Evolutionary conservation across 2,797 vertebrate species (phyloP), one percentile per base, ranked within the genome.

Genomic region (Urophycis tenuis): DNA sequence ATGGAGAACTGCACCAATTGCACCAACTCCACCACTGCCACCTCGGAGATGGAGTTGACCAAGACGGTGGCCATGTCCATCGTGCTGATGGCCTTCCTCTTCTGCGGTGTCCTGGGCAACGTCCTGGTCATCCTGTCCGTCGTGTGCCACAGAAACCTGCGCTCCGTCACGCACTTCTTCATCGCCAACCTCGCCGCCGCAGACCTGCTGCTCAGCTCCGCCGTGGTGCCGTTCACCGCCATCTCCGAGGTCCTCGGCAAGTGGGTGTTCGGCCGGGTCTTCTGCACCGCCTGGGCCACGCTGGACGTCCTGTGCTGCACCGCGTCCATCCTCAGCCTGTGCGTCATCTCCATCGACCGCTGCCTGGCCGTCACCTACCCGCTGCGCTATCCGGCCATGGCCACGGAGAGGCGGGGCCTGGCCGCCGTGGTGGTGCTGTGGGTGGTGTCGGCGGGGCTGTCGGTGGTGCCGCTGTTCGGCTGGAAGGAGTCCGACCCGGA

Each of bases 221-320:
- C 90, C 0, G 94, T 94, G 36, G 75, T 94, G 81, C 93, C 94
- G 2, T 92, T 94, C 85, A 93, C 93, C 0, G 93, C 91, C 69
- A 83, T 89, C 25, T 92, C 89, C 0, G 94, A 95, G 83, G 90
- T 90, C 11, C 84, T 92, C 0, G 93, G 91, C 0, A 78, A 86
- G 32, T 95, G 94, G 94, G 91, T 93, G 78, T 94, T 94, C 1
- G 93, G 94, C 0, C 91, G 91, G 0, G 45, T 84, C 17, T 90
- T 94, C 78, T 95, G 94, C 86, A 87, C 76, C 0, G 91, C 89
- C 22, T 95, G 94, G 94, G 91, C 93, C 0, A 93, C 92, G 0
- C 86, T 94, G 78, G 94, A 95, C 1, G 93, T 95, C 15, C 91
- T 95, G 31, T 94, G 93, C 84, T 94, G 93, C 91, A 94, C 94